Evolutionary conservation across 2,888 invertebrate species (phyloP).

Genomic region (Pheosia tremula): DNA sequence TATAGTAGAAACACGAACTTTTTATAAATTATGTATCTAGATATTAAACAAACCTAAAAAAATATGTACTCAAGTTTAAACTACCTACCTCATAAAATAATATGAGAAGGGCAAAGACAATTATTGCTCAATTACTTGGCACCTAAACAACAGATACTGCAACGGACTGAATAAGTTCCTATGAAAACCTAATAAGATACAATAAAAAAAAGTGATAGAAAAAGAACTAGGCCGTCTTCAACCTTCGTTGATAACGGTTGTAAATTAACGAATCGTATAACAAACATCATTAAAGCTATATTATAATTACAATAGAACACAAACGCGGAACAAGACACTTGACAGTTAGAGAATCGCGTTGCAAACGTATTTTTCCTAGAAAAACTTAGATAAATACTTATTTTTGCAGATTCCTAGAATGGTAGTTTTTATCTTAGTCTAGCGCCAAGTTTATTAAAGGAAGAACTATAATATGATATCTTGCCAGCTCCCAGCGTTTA

Average conservation of each 20-base stretch:
- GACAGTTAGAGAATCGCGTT: constrained; percentile 29
- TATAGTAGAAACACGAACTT: too few relatives aligned
- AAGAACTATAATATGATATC: not conserved
- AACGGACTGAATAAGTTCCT: not conserved
- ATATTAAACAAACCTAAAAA: too few relatives aligned
- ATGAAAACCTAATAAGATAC: not conserved
- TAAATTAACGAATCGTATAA: not conserved
- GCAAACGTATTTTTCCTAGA: constrained; percentile 26
- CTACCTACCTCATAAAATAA: not conserved
- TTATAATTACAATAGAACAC: constrained; percentile 22
- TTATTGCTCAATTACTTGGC: not conserved
- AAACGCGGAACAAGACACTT: constrained; percentile 29
- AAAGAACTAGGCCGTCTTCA: not conserved
- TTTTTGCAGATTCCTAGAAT: constrained; percentile 30
- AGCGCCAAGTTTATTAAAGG: not conserved
- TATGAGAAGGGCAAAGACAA: not conserved
- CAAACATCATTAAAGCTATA: constrained; percentile 7
- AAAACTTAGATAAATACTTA: constrained; percentile 25
- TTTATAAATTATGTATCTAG: too few relatives aligned
- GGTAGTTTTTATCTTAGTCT: constrained; percentile 1
- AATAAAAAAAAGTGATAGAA: not conserved
- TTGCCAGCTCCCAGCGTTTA: not conserved
- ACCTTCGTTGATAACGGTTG: not conserved
- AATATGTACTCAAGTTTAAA: not conserved
- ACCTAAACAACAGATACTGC: not conserved